Base-by-base conservation (phyloP, 1,140 invertebrate species). In the Trichoplusia ni region DNA sequence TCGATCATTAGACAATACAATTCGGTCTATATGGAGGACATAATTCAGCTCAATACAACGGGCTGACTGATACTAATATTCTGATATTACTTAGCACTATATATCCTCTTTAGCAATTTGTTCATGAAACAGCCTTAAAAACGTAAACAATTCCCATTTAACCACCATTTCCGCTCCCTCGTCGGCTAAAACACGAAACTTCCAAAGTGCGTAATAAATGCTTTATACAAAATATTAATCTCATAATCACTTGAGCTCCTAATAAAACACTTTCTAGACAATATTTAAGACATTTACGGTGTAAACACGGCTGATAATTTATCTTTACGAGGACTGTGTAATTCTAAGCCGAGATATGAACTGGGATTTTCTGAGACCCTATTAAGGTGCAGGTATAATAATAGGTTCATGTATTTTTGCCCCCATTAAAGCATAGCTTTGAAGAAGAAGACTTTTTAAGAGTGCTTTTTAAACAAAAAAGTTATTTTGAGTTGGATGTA, bases 311-410 rank as follows among this genome's bases (percentile, higher is more conserved):
- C 23, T 16, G 19, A 51, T 51, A 49, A 62, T 62, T 49, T 40
- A 62, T 62, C 46, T 62, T 62, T 62, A 51, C 21, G 59, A 51
- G 58, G 27, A 60, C 44, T 14, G 23, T 16, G 19, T 44, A 35
- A 49, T 35, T 54, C 25, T 29, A 16, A 56, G 56, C 37, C 1
- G 8, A 35, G 62, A 64, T 64, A 56, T 56, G 31, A 33, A 44
- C 40, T 31, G 49, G 47, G 62, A 56, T 53, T 56, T 47, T 54
- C 13, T 40, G n/a, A 33, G 13, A 49, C 27, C 0, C 46, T 14
- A 49, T 31, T 49, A 49, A 14, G 11, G 11, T 47, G 2, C 40
- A 44, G n/a, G 19, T 23, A 25, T 35, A 9, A 2, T 9, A 35
- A n/a, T 35, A 11, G 11, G 8, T 35, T 35, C 25, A 47, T 11